Evolutionary conservation across 2,888 invertebrate genomes (phyloP).

Genomic region (Platycnemis pennipes): DNA sequence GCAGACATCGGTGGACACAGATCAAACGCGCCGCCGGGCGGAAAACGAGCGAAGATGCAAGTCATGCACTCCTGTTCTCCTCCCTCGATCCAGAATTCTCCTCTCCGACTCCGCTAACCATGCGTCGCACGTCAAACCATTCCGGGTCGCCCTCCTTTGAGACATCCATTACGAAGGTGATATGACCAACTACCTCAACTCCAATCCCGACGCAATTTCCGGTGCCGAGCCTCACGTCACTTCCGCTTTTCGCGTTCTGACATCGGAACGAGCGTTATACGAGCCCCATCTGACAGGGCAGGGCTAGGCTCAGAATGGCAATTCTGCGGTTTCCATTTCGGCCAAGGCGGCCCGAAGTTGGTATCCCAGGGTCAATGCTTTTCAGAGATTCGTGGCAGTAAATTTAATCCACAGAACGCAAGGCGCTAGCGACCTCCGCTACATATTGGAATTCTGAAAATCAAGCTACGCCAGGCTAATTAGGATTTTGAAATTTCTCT

Average conservation of each 20-base stretch:
- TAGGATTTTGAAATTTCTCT: too few species aligned
- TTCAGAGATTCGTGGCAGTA: too few species aligned
- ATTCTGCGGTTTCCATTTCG: too few species aligned
- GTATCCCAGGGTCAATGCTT: too few species aligned
- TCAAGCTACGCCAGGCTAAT: too few species aligned
- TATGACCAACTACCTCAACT: not conserved
- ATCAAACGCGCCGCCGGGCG: not conserved
- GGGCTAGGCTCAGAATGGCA: not conserved
- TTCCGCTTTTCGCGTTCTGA: not conserved
- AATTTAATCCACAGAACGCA: too few species aligned
- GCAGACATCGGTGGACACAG: too few species aligned
- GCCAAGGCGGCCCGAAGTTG: too few species aligned
- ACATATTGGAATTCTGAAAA: too few species aligned
- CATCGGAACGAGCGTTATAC: not conserved
- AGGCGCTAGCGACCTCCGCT: too few species aligned
- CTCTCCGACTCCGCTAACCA: not conserved
- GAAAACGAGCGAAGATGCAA: not conserved
- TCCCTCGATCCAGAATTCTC: not conserved
- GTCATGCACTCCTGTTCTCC: not conserved
- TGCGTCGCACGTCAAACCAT: not conserved
- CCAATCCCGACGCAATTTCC: conserved; percentile 22
- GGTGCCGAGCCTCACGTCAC: not conserved
- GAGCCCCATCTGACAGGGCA: not conserved
- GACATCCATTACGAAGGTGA: not conserved
- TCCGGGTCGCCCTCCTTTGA: not conserved